Conservation (phyloP, 2,113 vertebrate genomes). For the Microtus richardsoni region DNA sequence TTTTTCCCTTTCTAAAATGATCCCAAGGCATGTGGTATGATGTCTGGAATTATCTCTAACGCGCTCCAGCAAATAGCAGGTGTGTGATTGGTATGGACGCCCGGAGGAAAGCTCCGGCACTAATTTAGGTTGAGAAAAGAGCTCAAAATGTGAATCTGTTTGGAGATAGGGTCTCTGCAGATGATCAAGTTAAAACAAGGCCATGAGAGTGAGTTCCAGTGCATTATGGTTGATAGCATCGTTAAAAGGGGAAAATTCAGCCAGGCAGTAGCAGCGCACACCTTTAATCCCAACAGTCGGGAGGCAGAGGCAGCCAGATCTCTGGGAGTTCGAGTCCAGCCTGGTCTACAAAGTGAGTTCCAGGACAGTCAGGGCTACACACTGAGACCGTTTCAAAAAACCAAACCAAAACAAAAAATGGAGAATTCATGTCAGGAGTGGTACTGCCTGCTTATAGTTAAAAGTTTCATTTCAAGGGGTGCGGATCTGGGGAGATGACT, state of each 20-base stretch:
- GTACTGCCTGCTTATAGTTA: no score
- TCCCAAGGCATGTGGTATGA: background rate
- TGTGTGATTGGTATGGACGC: background rate
- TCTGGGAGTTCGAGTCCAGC: background rate
- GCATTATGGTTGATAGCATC: background rate
- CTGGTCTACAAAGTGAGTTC: background rate
- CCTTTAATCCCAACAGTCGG: background rate
- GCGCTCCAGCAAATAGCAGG: background rate
- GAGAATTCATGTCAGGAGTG: background rate
- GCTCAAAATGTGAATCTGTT: background rate
- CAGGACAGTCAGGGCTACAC: background rate
- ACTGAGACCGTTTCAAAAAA: background rate
- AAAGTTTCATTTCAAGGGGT: no score
- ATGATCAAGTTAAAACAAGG: slow-evolving; percentile 18
- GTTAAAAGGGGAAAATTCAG: background rate
- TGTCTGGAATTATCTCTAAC: slow-evolving; percentile 44
- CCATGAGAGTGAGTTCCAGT: background rate
- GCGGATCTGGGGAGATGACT: background rate
- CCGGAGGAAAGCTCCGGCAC: background rate
- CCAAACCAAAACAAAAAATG: background rate
- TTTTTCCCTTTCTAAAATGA: slow-evolving; percentile 56
- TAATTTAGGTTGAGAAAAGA: background rate
- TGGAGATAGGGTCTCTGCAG: slow-evolving; percentile 2
- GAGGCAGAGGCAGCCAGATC: background rate
- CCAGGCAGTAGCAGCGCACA: background rate